Evolutionary conservation across 2,888 invertebrate species (phyloP), one percentile per base, ranked within the genome.

Genomic region (Acronicta alni): DNA sequence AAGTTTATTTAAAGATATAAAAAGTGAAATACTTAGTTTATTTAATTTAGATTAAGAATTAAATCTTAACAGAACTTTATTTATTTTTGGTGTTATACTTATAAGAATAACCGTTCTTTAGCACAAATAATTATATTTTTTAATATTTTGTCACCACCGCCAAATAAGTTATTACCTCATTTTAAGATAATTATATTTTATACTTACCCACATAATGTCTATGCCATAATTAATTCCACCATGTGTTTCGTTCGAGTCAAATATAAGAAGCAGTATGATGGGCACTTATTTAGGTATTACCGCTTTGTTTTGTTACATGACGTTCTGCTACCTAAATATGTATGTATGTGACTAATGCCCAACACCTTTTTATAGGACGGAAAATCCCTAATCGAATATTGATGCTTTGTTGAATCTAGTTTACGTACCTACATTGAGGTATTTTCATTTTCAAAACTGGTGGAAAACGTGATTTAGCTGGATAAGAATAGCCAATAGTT

Each of bases 1-100:
- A 67, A 69, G 56, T 65, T 69, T 70, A 67, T 57, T 69, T 75
- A 77, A 65, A n/a, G n/a, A n/a, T n/a, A n/a, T n/a, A n/a, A n/a
- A n/a, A n/a, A n/a, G n/a, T n/a, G n/a, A n/a, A n/a, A n/a, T n/a
- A n/a, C n/a, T n/a, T n/a, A n/a, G n/a, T n/a, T n/a, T n/a, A 67
- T 57, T 69, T 75, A 77, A 65, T 57, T 67, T 75, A 78, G 66
- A 59, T 58, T 57, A 66, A 75, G 57, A 57, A 42, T 30, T 20
- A 51, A 45, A 60, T 42, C 39, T 17, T 44, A 38, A n/a, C n/a
- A 60, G 41, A 41, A 49, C 23, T 48, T 43, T 46, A n/a, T 61
- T 53, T 61, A 58, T 44, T 35, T 49, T 48, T 54, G 43, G 52
- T n/a, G 49, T 68, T 56, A 59, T 63, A 45, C 46, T 68, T 56